Evolutionary conservation across 2,113 vertebrate genomes (phyloP).

Genomic region (Tauraco erythrolophus): DNA sequence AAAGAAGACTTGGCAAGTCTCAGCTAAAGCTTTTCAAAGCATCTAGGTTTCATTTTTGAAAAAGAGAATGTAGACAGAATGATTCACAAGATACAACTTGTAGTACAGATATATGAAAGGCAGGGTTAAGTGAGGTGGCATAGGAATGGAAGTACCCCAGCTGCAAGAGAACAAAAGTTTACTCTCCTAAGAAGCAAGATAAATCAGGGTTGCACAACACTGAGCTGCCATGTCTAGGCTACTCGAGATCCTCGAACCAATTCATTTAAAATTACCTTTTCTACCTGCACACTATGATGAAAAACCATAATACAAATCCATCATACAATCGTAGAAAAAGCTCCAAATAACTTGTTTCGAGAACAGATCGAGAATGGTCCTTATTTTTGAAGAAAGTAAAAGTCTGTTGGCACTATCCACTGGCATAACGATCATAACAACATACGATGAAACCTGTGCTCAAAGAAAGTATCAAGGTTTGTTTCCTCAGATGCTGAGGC

Average conservation of each 20-base stretch:
- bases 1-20: background rate
- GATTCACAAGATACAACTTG: background rate
- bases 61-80: background rate
- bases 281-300: background rate
- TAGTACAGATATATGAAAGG: background rate
- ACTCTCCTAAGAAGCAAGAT: background rate
- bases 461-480: background rate
- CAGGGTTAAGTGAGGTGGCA: background rate
- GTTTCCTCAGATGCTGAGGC: background rate
- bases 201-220: background rate
- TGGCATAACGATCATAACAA: background rate
- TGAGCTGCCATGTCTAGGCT: background rate
- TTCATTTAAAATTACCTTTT: background rate
- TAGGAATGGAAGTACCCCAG: background rate
- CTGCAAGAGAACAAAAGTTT: background rate
- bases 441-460: background rate
- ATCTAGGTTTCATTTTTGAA: background rate
- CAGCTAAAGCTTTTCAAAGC: background rate
- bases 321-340: background rate
- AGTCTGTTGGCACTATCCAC: background rate
- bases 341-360: background rate
- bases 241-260: background rate
- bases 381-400: background rate
- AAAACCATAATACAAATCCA: background rate
- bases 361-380: background rate